Conservation (phyloP, 2,888 invertebrate species). For the Griposia aprilina region DNA sequence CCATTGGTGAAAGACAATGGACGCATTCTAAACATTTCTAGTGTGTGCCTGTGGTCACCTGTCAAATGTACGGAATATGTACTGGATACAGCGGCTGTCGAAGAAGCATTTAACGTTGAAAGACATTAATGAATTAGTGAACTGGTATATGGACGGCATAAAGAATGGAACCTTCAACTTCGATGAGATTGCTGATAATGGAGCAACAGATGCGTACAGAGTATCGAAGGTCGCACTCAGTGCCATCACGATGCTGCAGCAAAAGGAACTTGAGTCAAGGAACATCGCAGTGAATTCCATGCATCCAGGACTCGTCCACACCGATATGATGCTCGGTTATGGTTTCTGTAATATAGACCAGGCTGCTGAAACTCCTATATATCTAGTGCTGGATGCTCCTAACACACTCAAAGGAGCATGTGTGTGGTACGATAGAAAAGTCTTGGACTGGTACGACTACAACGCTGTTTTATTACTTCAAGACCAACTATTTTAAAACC, state of each 20-base stretch:
- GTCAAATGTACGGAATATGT: constrained; percentile 87
- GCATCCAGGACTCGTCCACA: constrained; percentile 94
- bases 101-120: constrained; percentile 74
- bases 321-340: constrained; percentile 93
- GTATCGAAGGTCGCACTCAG: constrained; percentile 93
- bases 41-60: constrained; percentile 92
- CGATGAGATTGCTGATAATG: constrained; percentile 84
- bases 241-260: constrained; percentile 92
- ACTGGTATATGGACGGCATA: constrained; percentile 90
- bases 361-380: constrained; percentile 90
- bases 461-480: constrained; percentile 78
- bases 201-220: constrained; percentile 91
- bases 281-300: constrained; percentile 91
- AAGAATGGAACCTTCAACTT: constrained; percentile 73
- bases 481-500: constrained; percentile 28
- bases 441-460: constrained; percentile 90
- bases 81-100: constrained; percentile 78
- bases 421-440: constrained; percentile 90
- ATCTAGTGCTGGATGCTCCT: constrained; percentile 89
- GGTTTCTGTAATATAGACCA: constrained; percentile 90
- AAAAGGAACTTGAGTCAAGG: constrained; percentile 89
- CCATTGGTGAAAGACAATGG: constrained; percentile 92
- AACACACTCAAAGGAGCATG: constrained; percentile 90
- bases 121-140: constrained; percentile 89
- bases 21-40: constrained; percentile 94